These are phyloP conservation scores for Caiman crocodilus DNA, from an alignment of 2,797 vertebrate species.

Conservation along the genomic window DNA sequence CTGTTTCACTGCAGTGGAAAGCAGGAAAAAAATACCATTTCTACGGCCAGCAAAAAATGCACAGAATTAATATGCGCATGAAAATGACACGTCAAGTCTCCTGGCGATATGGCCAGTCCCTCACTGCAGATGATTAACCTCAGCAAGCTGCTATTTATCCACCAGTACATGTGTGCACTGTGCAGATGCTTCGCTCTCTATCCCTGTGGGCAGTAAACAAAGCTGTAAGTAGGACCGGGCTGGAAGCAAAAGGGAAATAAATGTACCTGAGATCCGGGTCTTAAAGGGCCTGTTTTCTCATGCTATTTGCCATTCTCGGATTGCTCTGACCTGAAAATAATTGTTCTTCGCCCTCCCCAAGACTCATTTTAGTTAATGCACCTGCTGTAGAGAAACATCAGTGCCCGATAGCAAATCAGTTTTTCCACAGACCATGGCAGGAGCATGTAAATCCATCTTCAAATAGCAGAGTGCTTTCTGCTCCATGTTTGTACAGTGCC, in stretches of 20 bases:
- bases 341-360: not conserved
- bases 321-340: constrained; percentile 34
- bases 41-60: not conserved
- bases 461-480: not conserved
- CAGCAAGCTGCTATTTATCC: not conserved
- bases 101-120: not conserved
- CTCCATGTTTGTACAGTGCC: not conserved
- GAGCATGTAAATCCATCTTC: not conserved
- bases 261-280: not conserved
- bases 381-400: not conserved
- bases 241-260: not conserved
- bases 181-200: not conserved
- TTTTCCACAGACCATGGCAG: not conserved
- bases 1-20: not conserved
- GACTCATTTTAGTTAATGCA: constrained; percentile 35
- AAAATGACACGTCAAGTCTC: not conserved
- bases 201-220: not conserved
- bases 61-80: not conserved
- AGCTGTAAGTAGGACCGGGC: not conserved
- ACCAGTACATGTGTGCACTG: not conserved
- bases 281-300: constrained; percentile 49
- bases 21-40: not conserved
- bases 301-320: constrained; percentile 49
- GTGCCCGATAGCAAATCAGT: not conserved
- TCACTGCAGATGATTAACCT: not conserved